Evolutionary conservation across 2,797 vertebrate genomes (phyloP), one percentile per base, ranked within the genome.

Genomic region (Kryptopterus vitreolus): DNA sequence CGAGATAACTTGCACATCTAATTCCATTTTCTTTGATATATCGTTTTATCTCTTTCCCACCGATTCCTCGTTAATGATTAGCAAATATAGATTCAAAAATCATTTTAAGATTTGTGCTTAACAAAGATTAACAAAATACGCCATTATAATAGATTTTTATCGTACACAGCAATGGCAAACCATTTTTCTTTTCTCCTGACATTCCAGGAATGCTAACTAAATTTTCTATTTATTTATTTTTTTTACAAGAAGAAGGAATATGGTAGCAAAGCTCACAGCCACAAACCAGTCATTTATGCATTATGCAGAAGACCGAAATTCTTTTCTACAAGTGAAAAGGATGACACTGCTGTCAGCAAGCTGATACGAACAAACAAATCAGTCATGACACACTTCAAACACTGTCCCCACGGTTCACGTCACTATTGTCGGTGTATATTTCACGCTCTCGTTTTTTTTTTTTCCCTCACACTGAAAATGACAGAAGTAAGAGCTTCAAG

Each of bases 351-450:
- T 76, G 82, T 80, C 77, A 53, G 20, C 29, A 52, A 13, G 48
- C 48, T 71, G 69, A 53, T 71, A 33, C 6, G 75, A 77, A 61
- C 69, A 72, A 74, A 84, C 73, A 65, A 77, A 80, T 81, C 76
- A 79, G 72, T 82, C 50, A 82, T 48, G 46, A 62, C 55, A 74
- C n/a, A 82, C 69, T 82, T 86, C 80, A 84, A 71, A 83, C 59
- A 79, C 26, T 71, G 76, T 85, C 80, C 71, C 74, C 46, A 63
- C 11, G 57, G 74, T 63, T 77, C 73, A 77, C 66, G 16, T 76
- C 80, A 70, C 31, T 26, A 1, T 35, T 61, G 72, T 81, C 74
- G 70, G 46, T 29, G 1, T 48, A 77, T 65, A 63, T 70, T 77
- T 71, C 74, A 77, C 31, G 31, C 63, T 74, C n/a, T n/a, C n/a